phyloP scores from a whole-genome alignment of 2,888 invertebrate genomes.

The Melitaea athalia region DNA sequence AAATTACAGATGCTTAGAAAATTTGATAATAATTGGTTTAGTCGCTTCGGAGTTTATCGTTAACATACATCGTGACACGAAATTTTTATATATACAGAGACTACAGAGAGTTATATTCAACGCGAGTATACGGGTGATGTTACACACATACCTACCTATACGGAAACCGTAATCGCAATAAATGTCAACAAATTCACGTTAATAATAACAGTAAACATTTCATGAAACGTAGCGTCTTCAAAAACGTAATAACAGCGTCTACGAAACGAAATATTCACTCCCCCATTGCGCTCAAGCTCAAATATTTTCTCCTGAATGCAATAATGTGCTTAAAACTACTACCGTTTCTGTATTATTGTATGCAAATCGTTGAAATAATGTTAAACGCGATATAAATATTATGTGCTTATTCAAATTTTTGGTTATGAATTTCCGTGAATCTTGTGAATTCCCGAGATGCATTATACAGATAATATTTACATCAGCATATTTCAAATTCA shows the following conservation, averaged over 20 bases:
- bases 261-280: constrained; percentile 19
- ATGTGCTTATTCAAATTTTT: constrained; percentile 11
- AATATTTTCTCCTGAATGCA: constrained; percentile 28
- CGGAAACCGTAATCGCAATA: background rate
- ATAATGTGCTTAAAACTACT: constrained; percentile 28
- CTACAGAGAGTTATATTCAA: too few relatives aligned
- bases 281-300: constrained; percentile 15
- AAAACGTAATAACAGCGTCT: constrained; percentile 19
- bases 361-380: background rate
- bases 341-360: constrained; percentile 12
- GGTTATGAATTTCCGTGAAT: background rate
- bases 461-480: background rate
- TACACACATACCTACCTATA: background rate
- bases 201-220: background rate
- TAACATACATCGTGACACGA: too few relatives aligned
- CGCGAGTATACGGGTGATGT: background rate
- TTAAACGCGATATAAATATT: background rate
- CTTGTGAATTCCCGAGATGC: background rate
- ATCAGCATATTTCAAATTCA: background rate
- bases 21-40: too few relatives aligned
- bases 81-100: too few relatives aligned
- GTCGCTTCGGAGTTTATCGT: too few relatives aligned
- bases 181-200: background rate
- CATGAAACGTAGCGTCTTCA: background rate
- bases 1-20: too few relatives aligned